A percentile compares a stretch with the other conserved stretches of the same genome.
Evolutionary conservation across 1,140 invertebrate species (phyloP).

Genomic region (Neuroterus valhalla): DNA sequence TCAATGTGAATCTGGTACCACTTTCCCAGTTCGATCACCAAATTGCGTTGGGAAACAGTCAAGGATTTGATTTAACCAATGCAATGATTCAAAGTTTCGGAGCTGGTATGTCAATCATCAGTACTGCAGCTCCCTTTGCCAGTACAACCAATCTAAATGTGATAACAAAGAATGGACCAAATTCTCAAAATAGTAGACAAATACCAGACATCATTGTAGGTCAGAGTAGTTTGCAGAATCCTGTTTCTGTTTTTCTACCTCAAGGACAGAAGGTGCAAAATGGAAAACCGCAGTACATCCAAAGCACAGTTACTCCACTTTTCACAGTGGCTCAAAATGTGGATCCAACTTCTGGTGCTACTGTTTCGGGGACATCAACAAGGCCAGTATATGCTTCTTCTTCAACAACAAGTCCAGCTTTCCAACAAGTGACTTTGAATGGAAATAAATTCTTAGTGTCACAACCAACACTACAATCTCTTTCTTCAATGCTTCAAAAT

Average conservation of each 20-base stretch:
- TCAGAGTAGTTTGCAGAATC: constrained; percentile 63
- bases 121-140: constrained; percentile 59
- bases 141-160: constrained; percentile 50
- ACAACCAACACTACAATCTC: constrained; percentile 61
- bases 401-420: constrained; percentile 46
- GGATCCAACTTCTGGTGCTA: constrained; percentile 41
- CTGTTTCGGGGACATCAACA: constrained; percentile 44
- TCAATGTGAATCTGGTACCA: constrained; percentile 67
- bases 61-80: constrained; percentile 70
- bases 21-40: constrained; percentile 69
- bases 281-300: constrained; percentile 56
- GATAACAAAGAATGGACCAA: constrained; percentile 39
- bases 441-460: constrained; percentile 59
- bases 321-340: constrained; percentile 57
- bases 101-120: constrained; percentile 51
- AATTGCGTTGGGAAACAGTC: constrained; percentile 67
- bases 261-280: constrained; percentile 55
- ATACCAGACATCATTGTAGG: constrained; percentile 69
- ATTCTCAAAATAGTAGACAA: constrained; percentile 49
- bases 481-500: constrained; percentile 48
- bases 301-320: constrained; percentile 64
- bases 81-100: constrained; percentile 63
- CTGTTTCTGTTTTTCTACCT: constrained; percentile 62
- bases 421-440: constrained; percentile 54
- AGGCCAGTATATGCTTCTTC: constrained; percentile 51